Conservation (phyloP, 2,888 invertebrate genomes). For the Rugalucina vietnamica region DNA sequence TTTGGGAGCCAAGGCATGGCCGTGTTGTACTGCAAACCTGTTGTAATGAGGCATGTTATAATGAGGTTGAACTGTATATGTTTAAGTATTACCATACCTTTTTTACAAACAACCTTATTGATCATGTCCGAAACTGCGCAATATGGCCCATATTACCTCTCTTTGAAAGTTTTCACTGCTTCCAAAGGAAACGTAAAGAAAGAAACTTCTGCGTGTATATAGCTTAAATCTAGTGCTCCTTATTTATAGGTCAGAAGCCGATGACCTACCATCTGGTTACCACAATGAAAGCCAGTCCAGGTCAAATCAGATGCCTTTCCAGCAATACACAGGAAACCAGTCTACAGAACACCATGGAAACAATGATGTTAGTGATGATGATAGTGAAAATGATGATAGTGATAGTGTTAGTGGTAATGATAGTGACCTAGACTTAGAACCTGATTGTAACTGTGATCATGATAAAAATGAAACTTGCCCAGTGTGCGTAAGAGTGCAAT, state of each 20-base stretch:
- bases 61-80: too few relatives aligned
- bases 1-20: too few relatives aligned
- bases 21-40: too few relatives aligned
- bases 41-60: too few relatives aligned
- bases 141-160: too few relatives aligned
- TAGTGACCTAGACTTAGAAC: constrained; percentile 26
- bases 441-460: constrained; percentile 55
- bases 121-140: too few relatives aligned
- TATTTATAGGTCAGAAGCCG: constrained; percentile 62
- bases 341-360: constrained; percentile 24
- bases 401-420: not conserved
- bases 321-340: constrained; percentile 43
- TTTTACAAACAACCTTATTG: too few relatives aligned
- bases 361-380: not conserved
- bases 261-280: constrained; percentile 42
- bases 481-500: constrained; percentile 59
- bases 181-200: too few relatives aligned
- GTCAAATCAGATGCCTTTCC: constrained; percentile 50
- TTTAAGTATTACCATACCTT: too few relatives aligned
- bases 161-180: too few relatives aligned
- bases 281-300: constrained; percentile 43
- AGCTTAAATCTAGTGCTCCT: too few relatives aligned
- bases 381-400: not conserved
- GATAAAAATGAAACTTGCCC: constrained; percentile 54
- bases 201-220: too few relatives aligned